Base-by-base conservation (phyloP, 2,888 invertebrate species). In the Clostera curtula region DNA sequence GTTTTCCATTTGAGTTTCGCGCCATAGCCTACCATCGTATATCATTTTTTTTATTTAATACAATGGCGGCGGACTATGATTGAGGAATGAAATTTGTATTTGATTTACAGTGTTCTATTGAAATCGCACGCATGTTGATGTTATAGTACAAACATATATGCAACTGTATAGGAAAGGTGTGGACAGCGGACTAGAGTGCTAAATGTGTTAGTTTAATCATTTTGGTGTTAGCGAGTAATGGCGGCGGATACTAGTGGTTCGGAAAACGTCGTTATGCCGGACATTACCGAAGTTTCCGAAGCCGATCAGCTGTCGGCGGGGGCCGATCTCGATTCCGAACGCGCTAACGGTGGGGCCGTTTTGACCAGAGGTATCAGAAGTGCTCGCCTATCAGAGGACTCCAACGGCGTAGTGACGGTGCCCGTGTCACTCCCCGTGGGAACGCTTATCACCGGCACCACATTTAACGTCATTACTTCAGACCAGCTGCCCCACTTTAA, bases 401-500 rank as follows among this genome's bases (percentile, higher is more conserved):
- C 72, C n/a, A 70, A 69, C 47, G 73, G 72, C 19, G 82, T 83
- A 44, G 82, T 83, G 40, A 84, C 76, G 26, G 87, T 82, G 47
- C 88, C 80, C 44, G 91, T 91, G 29, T 88, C 90, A 12, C 68
- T 93, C 55, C 93, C 93, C 13, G 92, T 93, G 40, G 93, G 92
- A 26, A 92, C 93, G 11, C 88, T 94, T 58, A 91, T 94, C 61
- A 87, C 92, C 27, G 90, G 90, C 17, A 90, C 92, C 41, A 90
- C 93, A 20, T 93, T 92, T 75, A 94, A 93, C 84, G 93, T 93
- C 58, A 93, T 94, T 69, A 92, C 93, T 13, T 89, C 92, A 16
- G 93, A 94, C 56, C 93, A 93, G 63, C 70, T 94, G 59, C 92
- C 92, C 55, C 90, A 93, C 66, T 92, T 93, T 61, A 93, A 93